Percentiles rank a stretch among this genome's conserved stretches.
Conservation (phyloP, 2,797 vertebrate genomes). For the Myripristis murdjan region DNA sequence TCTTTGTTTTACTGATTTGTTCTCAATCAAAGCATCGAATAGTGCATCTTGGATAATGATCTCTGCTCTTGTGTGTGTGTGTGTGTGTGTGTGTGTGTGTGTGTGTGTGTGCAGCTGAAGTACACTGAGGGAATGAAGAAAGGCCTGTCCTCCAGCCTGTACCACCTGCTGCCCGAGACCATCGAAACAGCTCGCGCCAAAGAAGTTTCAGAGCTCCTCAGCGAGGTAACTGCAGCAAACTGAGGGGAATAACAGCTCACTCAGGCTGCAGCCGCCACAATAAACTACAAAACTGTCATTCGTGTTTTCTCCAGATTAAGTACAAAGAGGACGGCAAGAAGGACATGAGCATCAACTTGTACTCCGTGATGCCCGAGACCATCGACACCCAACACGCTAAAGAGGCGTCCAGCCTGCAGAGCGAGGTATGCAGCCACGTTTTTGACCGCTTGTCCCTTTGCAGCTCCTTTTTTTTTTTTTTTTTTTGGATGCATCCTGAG, state of each 20-base stretch:
- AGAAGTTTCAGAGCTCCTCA: slow-evolving; percentile 87
- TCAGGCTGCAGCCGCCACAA: too few species aligned
- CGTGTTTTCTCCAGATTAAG: slow-evolving; percentile 82
- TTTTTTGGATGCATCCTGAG: too few species aligned
- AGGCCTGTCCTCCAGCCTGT: slow-evolving; percentile 74
- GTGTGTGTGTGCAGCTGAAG: slow-evolving; percentile 52
- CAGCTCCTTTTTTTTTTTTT: too few species aligned
- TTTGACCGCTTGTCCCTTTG: too few species aligned
- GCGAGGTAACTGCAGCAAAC: slow-evolving; percentile 79
- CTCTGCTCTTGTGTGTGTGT: too few species aligned
- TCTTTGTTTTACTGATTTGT: too few species aligned
- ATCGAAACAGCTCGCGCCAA: slow-evolving; percentile 89
- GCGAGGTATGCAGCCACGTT: slow-evolving; percentile 60
- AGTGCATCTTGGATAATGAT: neutral
- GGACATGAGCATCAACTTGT: slow-evolving; percentile 73
- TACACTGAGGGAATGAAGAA: slow-evolving; percentile 60
- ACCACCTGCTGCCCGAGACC: slow-evolving; percentile 89
- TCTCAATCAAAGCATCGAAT: too few species aligned
- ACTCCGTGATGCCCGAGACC: slow-evolving; percentile 75
- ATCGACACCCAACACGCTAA: slow-evolving; percentile 70
- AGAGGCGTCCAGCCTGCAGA: slow-evolving; percentile 66
- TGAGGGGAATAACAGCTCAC: too few species aligned
- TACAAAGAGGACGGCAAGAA: slow-evolving; percentile 89
- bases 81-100: too few species aligned
- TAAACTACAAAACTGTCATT: neutral